Conservation (phyloP, 2,888 invertebrate species). For the Seladonia tumulorum region DNA sequence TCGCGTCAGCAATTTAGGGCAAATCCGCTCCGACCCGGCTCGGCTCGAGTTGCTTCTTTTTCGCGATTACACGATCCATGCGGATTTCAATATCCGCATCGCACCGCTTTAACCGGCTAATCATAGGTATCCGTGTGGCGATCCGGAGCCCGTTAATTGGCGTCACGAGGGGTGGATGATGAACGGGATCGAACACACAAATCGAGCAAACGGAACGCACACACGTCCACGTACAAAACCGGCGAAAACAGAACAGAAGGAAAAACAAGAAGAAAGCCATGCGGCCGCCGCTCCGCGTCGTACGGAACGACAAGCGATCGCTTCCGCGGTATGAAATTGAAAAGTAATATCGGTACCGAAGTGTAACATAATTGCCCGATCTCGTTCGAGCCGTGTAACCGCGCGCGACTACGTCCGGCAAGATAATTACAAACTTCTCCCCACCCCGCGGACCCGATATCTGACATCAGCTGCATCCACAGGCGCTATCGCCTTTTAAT, state of each 20-base stretch:
- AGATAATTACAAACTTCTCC: slow-evolving; percentile 75
- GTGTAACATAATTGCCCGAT: slow-evolving; percentile 75
- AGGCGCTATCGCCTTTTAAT: slow-evolving; percentile 75
- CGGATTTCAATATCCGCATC: slow-evolving; percentile 72
- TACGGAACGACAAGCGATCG: slow-evolving; percentile 18
- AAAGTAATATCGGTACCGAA: slow-evolving; percentile 68
- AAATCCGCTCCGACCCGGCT: slow-evolving; percentile 13
- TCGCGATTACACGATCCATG: slow-evolving; percentile 38
- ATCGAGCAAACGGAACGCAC: slow-evolving; percentile 13
- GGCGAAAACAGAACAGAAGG: not conserved
- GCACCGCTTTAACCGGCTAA: slow-evolving; percentile 63
- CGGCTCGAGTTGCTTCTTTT: slow-evolving; percentile 31
- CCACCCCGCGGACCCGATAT: not conserved
- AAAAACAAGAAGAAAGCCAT: not conserved
- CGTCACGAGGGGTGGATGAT: slow-evolving; percentile 42
- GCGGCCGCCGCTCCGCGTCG: not conserved
- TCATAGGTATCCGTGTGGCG: slow-evolving; percentile 55
- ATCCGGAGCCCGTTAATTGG: slow-evolving; percentile 62
- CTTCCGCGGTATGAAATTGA: slow-evolving; percentile 65
- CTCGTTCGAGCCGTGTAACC: slow-evolving; percentile 64
- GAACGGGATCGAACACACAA: slow-evolving; percentile 30
- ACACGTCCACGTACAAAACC: not conserved
- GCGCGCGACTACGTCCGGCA: slow-evolving; percentile 63
- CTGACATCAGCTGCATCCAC: slow-evolving; percentile 36
- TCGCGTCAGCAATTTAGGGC: slow-evolving; percentile 33